A percentile compares a stretch with the other conserved stretches of the same genome.
Conservation (phyloP, 2,113 vertebrate genomes). For the Cariama cristata region DNA sequence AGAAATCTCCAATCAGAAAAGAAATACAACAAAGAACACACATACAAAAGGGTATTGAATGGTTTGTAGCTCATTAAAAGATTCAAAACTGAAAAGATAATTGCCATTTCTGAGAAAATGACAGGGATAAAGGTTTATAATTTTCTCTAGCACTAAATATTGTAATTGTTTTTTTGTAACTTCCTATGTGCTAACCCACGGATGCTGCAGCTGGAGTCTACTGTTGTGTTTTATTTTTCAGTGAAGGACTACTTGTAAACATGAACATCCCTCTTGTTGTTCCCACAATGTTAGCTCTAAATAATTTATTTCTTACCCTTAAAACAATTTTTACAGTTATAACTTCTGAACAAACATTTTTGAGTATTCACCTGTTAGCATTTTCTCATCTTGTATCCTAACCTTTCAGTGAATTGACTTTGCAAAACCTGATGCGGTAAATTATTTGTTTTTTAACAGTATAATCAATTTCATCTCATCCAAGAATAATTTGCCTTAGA, state of each 20-base stretch:
- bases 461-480: background rate
- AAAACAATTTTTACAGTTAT: background rate
- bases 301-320: background rate
- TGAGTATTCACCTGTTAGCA: background rate
- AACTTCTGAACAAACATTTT: background rate
- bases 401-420: background rate
- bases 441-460: background rate
- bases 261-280: background rate
- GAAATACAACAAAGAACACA: constrained; percentile 13
- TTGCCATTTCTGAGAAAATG: constrained; percentile 48
- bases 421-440: background rate
- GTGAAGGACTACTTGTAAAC: constrained; percentile 25
- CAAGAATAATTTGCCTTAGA: background rate
- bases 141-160: constrained; percentile 1
- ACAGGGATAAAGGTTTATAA: constrained; percentile 9
- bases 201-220: background rate
- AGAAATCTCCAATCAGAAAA: background rate
- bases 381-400: background rate
- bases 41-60: constrained; percentile 7
- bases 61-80: constrained; percentile 38
- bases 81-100: constrained; percentile 32
- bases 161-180: background rate
- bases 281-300: background rate
- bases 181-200: background rate
- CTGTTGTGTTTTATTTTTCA: constrained; percentile 30